Evolutionary conservation across 1,140 invertebrate species (phyloP).

Genomic region (Drosophila ananassae): DNA sequence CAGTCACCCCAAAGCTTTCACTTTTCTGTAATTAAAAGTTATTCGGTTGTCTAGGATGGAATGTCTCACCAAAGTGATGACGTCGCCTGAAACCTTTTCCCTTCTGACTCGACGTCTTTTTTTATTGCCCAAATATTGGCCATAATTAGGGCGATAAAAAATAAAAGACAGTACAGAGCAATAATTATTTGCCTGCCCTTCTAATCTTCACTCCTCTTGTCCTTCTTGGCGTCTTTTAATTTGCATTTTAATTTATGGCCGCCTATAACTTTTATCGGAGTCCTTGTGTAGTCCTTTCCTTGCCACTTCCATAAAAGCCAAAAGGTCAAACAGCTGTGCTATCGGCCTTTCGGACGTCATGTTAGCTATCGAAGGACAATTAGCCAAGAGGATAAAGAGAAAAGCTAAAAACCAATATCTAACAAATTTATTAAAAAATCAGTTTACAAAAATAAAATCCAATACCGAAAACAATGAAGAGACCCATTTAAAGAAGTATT

Average conservation of each 20-base stretch:
- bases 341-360: conserved; percentile 31
- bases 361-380: conserved; percentile 40
- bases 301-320: conserved; percentile 34
- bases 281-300: conserved; percentile 11
- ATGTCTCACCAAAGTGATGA: conserved; percentile 32
- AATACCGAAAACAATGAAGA: too few species aligned
- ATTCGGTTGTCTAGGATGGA: conserved; percentile 18
- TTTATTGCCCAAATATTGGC: conserved; percentile 73
- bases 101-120: conserved; percentile 41
- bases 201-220: not conserved
- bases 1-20: conserved; percentile 24
- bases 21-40: conserved; percentile 75
- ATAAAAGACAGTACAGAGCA: conserved; percentile 20
- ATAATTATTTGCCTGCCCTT: conserved; percentile 59
- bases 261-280: conserved; percentile 76
- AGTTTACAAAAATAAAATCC: too few species aligned
- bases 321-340: conserved; percentile 68
- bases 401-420: not conserved
- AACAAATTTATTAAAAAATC: too few species aligned
- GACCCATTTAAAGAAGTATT: too few species aligned
- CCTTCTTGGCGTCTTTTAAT: conserved; percentile 59
- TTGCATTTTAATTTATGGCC: conserved; percentile 78
- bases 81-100: conserved; percentile 27
- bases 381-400: conserved; percentile 47
- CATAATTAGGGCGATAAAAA: conserved; percentile 75